These are phyloP conservation scores for Clepsis dumicolana DNA, from an alignment of 2,888 invertebrate species.

Conservation along the genomic window DNA sequence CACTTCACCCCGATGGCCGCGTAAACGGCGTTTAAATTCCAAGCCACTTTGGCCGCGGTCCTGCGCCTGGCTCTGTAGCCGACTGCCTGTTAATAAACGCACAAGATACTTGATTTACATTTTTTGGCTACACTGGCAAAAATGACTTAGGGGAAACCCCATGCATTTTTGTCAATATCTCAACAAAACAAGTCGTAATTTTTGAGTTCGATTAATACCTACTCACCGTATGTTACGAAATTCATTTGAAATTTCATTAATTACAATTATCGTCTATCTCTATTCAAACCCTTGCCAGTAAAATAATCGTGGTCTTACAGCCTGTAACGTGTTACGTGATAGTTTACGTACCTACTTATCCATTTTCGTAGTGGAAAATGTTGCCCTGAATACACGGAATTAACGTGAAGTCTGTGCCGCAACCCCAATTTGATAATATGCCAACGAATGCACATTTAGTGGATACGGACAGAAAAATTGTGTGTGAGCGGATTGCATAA, in stretches of 20 bases:
- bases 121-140: neutral
- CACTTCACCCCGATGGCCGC: neutral
- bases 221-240: no score
- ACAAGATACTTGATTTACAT: neutral
- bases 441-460: conserved; percentile 47
- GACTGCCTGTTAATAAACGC: neutral
- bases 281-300: neutral
- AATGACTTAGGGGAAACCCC: no score
- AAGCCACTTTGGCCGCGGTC: neutral
- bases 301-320: neutral
- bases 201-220: no score
- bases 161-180: no score
- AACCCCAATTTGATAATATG: conserved; percentile 23
- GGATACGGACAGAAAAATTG: conserved; percentile 60
- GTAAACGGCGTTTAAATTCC: neutral
- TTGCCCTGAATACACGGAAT: neutral
- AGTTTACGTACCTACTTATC: neutral
- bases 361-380: neutral
- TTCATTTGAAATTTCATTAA: no score
- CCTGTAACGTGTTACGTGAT: neutral
- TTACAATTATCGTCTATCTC: neutral
- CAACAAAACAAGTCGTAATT: no score
- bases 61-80: neutral
- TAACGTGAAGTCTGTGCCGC: neutral
- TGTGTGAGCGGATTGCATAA: conserved; percentile 72